Evolutionary conservation across 2,888 invertebrate species (phyloP).

Genomic region (Bunonema sp.): DNA sequence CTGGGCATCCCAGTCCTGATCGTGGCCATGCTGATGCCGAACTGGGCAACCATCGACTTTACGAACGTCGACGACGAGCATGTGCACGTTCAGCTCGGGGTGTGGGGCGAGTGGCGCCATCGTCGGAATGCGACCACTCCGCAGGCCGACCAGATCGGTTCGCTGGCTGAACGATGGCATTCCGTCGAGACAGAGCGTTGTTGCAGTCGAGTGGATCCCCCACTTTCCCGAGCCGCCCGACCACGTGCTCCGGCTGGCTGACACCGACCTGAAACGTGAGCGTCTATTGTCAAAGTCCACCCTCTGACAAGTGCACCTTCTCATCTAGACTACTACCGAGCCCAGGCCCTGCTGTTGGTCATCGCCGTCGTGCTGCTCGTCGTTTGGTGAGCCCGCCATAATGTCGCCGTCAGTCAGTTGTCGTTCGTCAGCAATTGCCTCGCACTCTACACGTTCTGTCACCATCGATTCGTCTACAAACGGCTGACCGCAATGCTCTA

Average conservation of each 20-base stretch:
- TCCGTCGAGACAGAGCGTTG: background rate
- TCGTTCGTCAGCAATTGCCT: constrained; percentile 24
- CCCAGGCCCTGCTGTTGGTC: constrained; percentile 34
- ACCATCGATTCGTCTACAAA: constrained; percentile 41
- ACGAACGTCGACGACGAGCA: constrained; percentile 23
- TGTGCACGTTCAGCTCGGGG: constrained; percentile 23
- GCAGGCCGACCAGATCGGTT: constrained; percentile 1
- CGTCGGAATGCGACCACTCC: constrained; percentile 8
- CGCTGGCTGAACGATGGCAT: background rate
- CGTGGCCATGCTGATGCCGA: constrained; percentile 26
- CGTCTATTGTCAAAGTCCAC: background rate
- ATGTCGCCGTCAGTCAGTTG: no score
- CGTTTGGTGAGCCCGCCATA: no score
- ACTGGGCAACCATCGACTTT: constrained; percentile 30
- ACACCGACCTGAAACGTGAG: constrained; percentile 34
- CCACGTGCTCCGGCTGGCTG: constrained; percentile 27
- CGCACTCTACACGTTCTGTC: constrained; percentile 37
- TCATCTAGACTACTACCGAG: constrained; percentile 38
- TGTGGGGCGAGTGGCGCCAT: constrained; percentile 38
- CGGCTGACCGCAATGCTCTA: constrained; percentile 27
- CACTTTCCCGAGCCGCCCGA: constrained; percentile 39
- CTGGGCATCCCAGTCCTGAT: constrained; percentile 20
- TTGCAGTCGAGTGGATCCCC: constrained; percentile 40
- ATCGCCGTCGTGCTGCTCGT: constrained; percentile 28
- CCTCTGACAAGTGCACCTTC: background rate